Evolutionary conservation across 2,113 vertebrate species (phyloP), one percentile per base, ranked within the genome.

Genomic region (Amblyopsis rosae): DNA sequence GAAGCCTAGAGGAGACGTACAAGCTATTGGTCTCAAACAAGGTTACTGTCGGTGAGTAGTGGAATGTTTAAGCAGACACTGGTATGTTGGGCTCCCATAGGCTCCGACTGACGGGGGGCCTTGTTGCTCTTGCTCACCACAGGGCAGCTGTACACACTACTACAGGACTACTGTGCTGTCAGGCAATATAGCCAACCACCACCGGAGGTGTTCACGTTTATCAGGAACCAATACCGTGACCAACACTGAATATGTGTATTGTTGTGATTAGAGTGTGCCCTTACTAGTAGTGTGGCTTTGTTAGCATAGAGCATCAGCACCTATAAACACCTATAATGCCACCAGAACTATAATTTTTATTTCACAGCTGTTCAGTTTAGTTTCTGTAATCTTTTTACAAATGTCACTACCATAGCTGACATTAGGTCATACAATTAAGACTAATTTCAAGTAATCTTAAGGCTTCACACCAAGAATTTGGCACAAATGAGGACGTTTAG

Each of bases 301-400:
- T 8, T 41, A 41, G 35, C 7, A 41, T 8, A 41, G 35, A 41
- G 7, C 4, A 41, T 41, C 35, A 41, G 35, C 35, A 41, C 35
- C 35, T 41, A 41, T 41, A 67, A 13, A 54, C 15, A 47, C 6
- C 1, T 19, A 35, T 6, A 6, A 35, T 59, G 73, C 9, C 48
- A 57, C 1, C 11, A 56, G 59, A 69, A 35, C 62, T 72, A 49
- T 67, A 50, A 81, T 72, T 67, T 94, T 93, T 93, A 92, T 93
- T 80, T 16, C 13, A 11, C 1, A 65, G 48, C 19, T 12, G 59
- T 8, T 41, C 35, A 41, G 35, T 41, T 41, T 0, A 51, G 32
- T 45, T 77, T 50, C 64, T 6, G n/a, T 77, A 12, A 26, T 2
- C 4, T 59, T 41, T 15, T 50, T 49, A 48, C 48, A 59, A n/a